A percentile compares a stretch with the other conserved stretches of the same genome.
phyloP scores from a whole-genome alignment of 2,797 vertebrate species.

The Xiphophorus birchmanni region DNA sequence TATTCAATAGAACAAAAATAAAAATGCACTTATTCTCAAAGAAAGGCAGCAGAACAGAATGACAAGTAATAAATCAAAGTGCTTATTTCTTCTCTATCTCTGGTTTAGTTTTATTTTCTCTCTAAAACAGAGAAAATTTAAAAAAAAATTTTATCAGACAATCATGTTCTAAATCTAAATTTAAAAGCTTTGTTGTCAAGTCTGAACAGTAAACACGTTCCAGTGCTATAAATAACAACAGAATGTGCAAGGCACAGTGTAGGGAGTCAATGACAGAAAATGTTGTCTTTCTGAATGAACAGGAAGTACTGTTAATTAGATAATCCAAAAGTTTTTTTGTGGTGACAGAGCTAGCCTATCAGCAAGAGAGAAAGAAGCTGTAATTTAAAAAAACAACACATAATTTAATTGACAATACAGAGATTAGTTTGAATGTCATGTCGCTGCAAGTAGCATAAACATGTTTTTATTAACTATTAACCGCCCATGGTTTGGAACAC shows the following conservation, averaged over 20 bases:
- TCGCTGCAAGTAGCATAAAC: background rate
- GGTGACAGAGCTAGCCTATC: background rate
- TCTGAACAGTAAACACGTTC: background rate
- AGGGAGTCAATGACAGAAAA: background rate
- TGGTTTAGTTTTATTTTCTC: background rate
- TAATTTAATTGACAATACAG: background rate
- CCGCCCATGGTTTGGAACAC: background rate
- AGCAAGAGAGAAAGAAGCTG: background rate
- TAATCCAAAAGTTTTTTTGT: background rate
- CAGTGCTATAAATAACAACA: background rate
- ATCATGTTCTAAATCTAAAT: background rate
- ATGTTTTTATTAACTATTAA: background rate
- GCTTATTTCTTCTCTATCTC: background rate
- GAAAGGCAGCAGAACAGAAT: background rate
- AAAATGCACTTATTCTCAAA: background rate
- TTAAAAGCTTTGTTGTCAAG: background rate
- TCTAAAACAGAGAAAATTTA: background rate
- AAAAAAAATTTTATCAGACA: background rate
- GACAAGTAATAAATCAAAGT: background rate
- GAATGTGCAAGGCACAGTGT: background rate
- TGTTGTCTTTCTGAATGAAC: background rate
- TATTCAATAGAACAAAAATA: background rate
- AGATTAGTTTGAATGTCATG: background rate
- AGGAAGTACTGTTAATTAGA: background rate
- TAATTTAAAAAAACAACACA: background rate